These are phyloP conservation scores for Trissonchulus sp. DNA, from an alignment of 2,888 invertebrate genomes.

Conservation along the genomic window DNA sequence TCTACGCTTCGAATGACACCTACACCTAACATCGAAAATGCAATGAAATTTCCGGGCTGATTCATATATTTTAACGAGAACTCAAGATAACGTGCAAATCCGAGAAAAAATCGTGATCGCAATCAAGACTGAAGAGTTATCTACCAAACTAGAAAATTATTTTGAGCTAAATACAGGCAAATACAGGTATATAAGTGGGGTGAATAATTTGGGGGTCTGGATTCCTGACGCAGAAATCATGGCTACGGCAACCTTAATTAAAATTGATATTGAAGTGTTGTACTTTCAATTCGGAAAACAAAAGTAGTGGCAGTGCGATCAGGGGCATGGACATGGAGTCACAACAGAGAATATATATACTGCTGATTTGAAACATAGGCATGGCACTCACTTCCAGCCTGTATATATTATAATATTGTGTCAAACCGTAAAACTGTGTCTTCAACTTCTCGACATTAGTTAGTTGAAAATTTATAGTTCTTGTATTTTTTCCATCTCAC, in stretches of 20 bases:
- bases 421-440: no score
- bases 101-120: neutral
- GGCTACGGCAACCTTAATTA: neutral
- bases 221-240: neutral
- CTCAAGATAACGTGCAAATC: neutral
- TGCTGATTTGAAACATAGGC: neutral
- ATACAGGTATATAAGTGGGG: neutral
- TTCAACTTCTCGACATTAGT: no score
- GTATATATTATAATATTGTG: no score
- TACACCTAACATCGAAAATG: neutral
- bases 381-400: neutral
- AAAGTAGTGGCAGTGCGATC: neutral
- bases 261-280: neutral
- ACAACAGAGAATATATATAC: neutral
- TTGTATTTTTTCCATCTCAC: no score
- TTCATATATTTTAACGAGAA: neutral
- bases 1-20: neutral
- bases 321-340: neutral
- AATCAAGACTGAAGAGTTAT: neutral
- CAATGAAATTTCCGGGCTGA: neutral
- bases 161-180: neutral
- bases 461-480: no score
- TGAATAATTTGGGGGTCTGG: neutral
- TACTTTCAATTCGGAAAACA: neutral
- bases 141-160: neutral